Base-by-base conservation (phyloP, 2,113 vertebrate genomes). In the Halcyon malimbica region DNA sequence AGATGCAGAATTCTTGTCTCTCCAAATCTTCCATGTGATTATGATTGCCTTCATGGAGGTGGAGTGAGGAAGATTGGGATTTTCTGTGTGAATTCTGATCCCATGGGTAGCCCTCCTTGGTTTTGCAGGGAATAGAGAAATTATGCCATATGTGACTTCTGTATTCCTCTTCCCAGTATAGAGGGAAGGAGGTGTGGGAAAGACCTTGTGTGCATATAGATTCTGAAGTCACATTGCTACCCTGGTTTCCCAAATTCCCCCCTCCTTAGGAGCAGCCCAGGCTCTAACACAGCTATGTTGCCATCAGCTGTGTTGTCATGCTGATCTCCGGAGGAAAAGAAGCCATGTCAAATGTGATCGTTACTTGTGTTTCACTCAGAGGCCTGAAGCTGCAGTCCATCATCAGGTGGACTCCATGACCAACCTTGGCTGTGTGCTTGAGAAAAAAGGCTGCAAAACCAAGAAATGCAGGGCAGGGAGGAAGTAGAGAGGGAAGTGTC, bases 331-430 rank as follows among this genome's bases (percentile, higher is more conserved):
- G 26, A 91, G 84, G 44, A 69, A 63, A 69, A 93, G 81, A 79
- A 94, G 68, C 51, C 4, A 3, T 35, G 2, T 91, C 87, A 97
- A 92, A 96, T 83, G 76, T 87, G 75, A 86, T 92, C 67, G 44
- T 53, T 25, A 48, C 48, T 89, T 86, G 82, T 65, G 33, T 65
- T 87, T 89, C 25, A 54, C n/a, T 87, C 69, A 71, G 77, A 75
- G 46, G 18, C 69, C 46, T 77, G 73, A 63, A 89, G 70, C 93
- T 94, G 79, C 46, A 94, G 80, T 67, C 80, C 73, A 57, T 86
- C 53, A n/a, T 92, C 77, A 35, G 24, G 25, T 48, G 80, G 44
- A n/a, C 60, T 93, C n/a, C 31, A 46, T 92, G 90, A 62, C 64
- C 23, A 21, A 37, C 33, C 33, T 79, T 90, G 76, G 81, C 85